A percentile compares a stretch with the other conserved stretches of the same genome.
Evolutionary conservation across 2,113 vertebrate genomes (phyloP).

Genomic region (Gobius niger): DNA sequence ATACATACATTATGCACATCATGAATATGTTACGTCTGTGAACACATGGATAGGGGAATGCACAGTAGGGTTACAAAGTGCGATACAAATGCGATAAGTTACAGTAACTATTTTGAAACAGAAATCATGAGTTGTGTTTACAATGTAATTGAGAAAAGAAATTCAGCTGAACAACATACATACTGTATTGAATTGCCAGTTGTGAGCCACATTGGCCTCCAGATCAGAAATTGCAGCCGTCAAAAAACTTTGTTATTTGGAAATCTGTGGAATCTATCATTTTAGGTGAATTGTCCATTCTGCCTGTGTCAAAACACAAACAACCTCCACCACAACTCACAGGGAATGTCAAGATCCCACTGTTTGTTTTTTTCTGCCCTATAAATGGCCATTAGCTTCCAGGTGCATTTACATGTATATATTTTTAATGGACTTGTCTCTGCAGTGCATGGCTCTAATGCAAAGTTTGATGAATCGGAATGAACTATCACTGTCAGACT

Average conservation of each 20-base stretch:
- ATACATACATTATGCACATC: conserved; percentile 4
- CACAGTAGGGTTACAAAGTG: background rate
- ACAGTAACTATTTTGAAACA: background rate
- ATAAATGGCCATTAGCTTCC: background rate
- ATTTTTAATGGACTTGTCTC: background rate
- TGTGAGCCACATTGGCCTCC: too few species aligned
- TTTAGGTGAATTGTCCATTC: too few species aligned
- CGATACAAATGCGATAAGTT: background rate
- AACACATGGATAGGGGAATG: background rate
- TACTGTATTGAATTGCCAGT: too few species aligned
- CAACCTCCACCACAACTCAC: background rate
- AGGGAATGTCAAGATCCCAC: background rate
- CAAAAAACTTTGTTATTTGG: too few species aligned
- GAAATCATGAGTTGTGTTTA: background rate
- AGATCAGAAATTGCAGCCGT: too few species aligned
- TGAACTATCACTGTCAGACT: background rate
- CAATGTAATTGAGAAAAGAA: background rate
- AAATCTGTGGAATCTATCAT: too few species aligned
- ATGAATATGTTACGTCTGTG: conserved; percentile 2
- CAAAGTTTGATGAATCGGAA: background rate
- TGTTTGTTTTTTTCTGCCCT: background rate
- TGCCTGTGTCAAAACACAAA: background rate
- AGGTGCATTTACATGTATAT: conserved; percentile 4
- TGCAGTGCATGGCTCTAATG: background rate
- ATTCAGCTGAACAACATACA: background rate